A percentile compares a stretch with the other conserved stretches of the same genome.
phyloP scores from a whole-genome alignment of 2,113 vertebrate species.

The Campylomormyrus numenius region DNA sequence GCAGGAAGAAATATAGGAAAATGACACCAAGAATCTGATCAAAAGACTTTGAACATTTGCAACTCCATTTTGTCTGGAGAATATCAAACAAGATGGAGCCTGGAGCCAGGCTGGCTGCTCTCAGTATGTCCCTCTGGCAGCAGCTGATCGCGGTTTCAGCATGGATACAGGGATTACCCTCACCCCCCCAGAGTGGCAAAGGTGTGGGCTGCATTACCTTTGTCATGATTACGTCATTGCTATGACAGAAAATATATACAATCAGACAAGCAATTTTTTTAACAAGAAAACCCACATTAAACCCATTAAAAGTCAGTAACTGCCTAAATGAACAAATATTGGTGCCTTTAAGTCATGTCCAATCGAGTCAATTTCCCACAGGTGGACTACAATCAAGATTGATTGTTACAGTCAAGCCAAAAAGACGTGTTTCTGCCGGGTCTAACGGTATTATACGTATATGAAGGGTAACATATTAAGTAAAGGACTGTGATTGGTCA shows the following conservation, averaged over 20 bases:
- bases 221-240: neutral
- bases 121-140: neutral
- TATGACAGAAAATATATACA: neutral
- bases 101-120: neutral
- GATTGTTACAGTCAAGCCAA: neutral
- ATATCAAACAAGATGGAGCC: neutral
- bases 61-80: neutral
- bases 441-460: neutral
- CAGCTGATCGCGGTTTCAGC: too few species aligned
- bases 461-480: neutral
- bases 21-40: neutral
- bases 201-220: neutral
- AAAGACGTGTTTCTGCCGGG: neutral
- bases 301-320: neutral
- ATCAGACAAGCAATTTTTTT: neutral
- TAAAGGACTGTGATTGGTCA: neutral
- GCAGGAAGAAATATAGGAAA: neutral
- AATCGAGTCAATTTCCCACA: neutral
- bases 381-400: neutral
- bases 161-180: neutral
- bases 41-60: neutral
- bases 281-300: neutral
- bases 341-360: neutral
- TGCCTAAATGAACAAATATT: neutral
- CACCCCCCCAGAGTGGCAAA: neutral